Conservation (phyloP, 2,797 vertebrate genomes). For the Glossophaga mutica region DNA sequence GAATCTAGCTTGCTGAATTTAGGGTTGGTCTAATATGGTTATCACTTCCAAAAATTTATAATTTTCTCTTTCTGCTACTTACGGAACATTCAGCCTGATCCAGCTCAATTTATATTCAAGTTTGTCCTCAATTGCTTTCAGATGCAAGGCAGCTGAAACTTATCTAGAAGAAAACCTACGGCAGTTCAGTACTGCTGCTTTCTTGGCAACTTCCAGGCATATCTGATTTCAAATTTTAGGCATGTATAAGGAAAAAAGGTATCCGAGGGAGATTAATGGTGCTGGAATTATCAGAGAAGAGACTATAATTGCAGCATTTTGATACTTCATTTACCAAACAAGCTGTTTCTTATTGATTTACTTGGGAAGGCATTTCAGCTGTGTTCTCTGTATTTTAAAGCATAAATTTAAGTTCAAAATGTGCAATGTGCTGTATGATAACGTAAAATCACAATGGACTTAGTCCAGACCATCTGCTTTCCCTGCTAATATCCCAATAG, state of each 20-base stretch:
- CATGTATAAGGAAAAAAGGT: conserved; percentile 77
- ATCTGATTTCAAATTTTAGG: conserved; percentile 80
- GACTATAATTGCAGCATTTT: conserved; percentile 30
- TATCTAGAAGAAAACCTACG: conserved; percentile 77
- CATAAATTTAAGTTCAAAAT: conserved; percentile 63
- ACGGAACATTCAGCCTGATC: conserved; percentile 47
- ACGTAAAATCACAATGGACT: conserved; percentile 45
- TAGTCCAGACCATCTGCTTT: conserved; percentile 50
- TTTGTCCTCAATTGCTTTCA: conserved; percentile 77
- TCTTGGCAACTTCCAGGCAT: conserved; percentile 65
- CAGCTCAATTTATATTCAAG: conserved; percentile 72
- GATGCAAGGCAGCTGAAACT: conserved; percentile 70
- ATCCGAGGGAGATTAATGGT: conserved; percentile 61
- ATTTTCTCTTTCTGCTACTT: not conserved
- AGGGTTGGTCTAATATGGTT: not conserved
- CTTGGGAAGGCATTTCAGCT: conserved; percentile 64
- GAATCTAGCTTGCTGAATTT: not conserved
- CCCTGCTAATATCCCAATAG: not conserved
- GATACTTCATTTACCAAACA: conserved; percentile 77
- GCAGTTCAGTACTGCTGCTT: conserved; percentile 64
- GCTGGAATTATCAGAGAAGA: conserved; percentile 75
- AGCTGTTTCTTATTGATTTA: conserved; percentile 77
- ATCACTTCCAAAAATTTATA: not conserved
- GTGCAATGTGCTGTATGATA: not conserved
- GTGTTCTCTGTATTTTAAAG: conserved; percentile 60